A percentile compares a stretch with the other conserved stretches of the same genome.
Evolutionary conservation across 2,797 vertebrate genomes (phyloP).

Genomic region (Pristis pectinata): DNA sequence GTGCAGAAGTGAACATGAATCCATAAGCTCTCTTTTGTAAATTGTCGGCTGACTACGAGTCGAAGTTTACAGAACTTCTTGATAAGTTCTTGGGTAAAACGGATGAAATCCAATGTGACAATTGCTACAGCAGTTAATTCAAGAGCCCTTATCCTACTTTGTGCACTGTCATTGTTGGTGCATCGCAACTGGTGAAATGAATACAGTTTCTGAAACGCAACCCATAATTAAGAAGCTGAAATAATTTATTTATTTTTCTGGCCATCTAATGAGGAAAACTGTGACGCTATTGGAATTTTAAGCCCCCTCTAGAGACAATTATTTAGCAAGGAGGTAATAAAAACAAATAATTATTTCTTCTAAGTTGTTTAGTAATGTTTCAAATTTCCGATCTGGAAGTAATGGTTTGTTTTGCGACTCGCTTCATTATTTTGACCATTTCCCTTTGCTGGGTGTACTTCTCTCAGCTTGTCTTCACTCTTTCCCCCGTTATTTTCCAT

Average conservation of each 20-base stretch:
- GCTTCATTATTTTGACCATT: neutral
- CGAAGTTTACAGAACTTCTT: neutral
- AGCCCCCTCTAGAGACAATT: neutral
- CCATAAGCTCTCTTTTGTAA: neutral
- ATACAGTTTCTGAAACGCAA: neutral
- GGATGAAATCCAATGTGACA: neutral
- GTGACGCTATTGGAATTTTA: neutral
- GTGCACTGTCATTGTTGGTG: no score
- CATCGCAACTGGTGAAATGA: neutral
- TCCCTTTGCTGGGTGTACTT: constrained; percentile 19
- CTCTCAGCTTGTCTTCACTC: constrained; percentile 12
- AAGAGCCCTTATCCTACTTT: neutral
- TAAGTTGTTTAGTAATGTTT: no score
- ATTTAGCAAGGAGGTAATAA: neutral
- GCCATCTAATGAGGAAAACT: neutral
- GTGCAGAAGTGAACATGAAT: neutral
- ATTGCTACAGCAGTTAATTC: neutral
- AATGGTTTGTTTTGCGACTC: neutral
- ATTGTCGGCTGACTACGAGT: neutral
- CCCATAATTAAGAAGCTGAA: neutral
- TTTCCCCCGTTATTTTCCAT: neutral
- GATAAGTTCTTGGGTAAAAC: neutral
- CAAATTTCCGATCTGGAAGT: neutral
- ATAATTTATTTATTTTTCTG: neutral
- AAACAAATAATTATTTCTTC: neutral